phyloP scores from a whole-genome alignment of 1,140 invertebrate genomes.

The Eumeta japonica region DNA sequence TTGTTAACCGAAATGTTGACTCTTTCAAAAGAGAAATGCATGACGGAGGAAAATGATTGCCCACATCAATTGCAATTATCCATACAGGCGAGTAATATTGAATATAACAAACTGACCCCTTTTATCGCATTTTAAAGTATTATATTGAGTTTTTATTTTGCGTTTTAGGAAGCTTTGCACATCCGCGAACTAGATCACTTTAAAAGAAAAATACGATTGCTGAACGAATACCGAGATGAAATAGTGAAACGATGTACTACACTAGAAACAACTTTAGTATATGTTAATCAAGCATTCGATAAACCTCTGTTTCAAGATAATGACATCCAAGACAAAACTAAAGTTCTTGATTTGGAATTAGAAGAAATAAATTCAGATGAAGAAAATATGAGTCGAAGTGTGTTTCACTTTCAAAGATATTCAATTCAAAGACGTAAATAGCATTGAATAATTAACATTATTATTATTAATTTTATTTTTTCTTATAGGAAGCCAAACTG shows the following conservation, averaged over 20 bases:
- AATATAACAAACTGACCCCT: background rate
- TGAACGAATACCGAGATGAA: constrained; percentile 26
- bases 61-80: constrained; percentile 36
- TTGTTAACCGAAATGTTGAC: constrained; percentile 39
- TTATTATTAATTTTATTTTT: constrained; percentile 3
- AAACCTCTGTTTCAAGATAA: constrained; percentile 8
- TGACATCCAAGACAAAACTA: constrained; percentile 2
- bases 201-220: constrained; percentile 26
- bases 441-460: constrained; percentile 3
- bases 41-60: constrained; percentile 29
- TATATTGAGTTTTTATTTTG: constrained; percentile 1
- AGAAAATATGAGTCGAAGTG: constrained; percentile 26
- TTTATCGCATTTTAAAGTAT: background rate
- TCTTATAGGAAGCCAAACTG: constrained; percentile 31
- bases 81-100: constrained; percentile 25
- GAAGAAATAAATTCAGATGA: constrained; percentile 31
- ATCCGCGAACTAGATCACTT: constrained; percentile 28
- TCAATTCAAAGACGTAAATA: background rate
- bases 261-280: constrained; percentile 32
- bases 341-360: constrained; percentile 11
- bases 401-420: background rate
- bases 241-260: constrained; percentile 29
- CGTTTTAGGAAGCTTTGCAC: constrained; percentile 30
- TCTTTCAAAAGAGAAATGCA: constrained; percentile 27
- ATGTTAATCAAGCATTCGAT: constrained; percentile 33